Conservation (phyloP, 2,888 invertebrate species). For the Eledona agricola region DNA sequence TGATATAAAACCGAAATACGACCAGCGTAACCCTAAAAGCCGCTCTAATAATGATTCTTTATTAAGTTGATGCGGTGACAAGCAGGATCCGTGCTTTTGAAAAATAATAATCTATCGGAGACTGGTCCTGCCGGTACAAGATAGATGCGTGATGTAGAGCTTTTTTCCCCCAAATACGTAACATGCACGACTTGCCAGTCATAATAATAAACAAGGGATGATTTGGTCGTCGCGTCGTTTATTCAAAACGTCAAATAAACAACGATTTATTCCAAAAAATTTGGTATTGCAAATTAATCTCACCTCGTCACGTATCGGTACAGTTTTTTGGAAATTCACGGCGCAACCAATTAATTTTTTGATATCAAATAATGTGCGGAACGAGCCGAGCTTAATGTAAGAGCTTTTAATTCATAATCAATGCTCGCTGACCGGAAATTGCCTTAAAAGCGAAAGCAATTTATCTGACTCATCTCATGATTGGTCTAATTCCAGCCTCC, state of each 20-base stretch:
- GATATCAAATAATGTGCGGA: too few relatives aligned
- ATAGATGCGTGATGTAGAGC: constrained; percentile 32
- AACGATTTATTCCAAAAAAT: too few relatives aligned
- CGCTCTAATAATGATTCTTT: constrained; percentile 37
- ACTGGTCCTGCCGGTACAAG: constrained; percentile 37
- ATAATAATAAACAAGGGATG: constrained; percentile 12
- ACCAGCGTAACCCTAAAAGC: constrained; percentile 32
- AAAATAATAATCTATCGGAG: constrained; percentile 35
- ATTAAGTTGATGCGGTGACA: constrained; percentile 44
- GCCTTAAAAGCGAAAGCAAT: constrained; percentile 17
- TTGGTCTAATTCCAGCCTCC: constrained; percentile 24
- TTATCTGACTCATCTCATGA: too few relatives aligned
- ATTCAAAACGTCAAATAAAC: too few relatives aligned
- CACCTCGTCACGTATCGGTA: too few relatives aligned
- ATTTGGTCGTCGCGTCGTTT: constrained; percentile 3
- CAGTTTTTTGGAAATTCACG: too few relatives aligned
- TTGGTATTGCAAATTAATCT: too few relatives aligned
- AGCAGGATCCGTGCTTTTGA: constrained; percentile 40
- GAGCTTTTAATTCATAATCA: constrained; percentile 26
- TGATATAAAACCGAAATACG: constrained; percentile 33
- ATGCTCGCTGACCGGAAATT: constrained; percentile 19
- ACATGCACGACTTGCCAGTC: constrained; percentile 30
- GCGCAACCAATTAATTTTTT: too few relatives aligned
- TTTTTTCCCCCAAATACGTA: constrained; percentile 13
- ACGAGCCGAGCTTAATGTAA: constrained; percentile 11